Evolutionary conservation across 2,888 invertebrate species (phyloP), one percentile per base, ranked within the genome.

Genomic region (Dasysyrphus tricinctus): DNA sequence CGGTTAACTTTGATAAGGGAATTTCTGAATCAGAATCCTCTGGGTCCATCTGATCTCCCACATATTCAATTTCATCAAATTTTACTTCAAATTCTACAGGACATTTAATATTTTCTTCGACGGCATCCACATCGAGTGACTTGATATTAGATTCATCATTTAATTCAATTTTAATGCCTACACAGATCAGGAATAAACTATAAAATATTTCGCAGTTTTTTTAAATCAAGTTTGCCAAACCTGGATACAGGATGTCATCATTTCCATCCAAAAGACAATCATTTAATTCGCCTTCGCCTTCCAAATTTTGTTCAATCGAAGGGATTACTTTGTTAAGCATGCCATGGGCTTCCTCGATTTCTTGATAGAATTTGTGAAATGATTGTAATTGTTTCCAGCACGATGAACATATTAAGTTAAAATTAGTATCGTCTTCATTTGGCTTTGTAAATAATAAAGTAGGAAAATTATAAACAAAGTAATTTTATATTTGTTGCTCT

Each of bases 331-430:
- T 8, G 8, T 39, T 24, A 14, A 61, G 12, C 24, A 29, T 54
- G 19, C 16, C 63, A 24, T 91, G 89, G 5, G 90, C 81, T 1
- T 86, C 78, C 44, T 90, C 88, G 1, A 91, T 88, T 9, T 77
- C 88, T 5, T 74, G 29, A 49, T 91, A 91, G 80, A 90, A 91
- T 14, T 85, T 88, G 79, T 91, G 90, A 73, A 91, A 91, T 39
- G 88, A 82, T 44, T 88, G 61, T 11, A 90, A 54, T 49, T 89
- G 83, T 6, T 85, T 72, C 91, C 91, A 91, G 69, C 91, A 91
- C 7, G 14, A 70, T 54, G 63, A 88, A 88, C 86, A 91, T 86
- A 88, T 89, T 80, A 67, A 6, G 24, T 34, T 51, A 16, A 12
- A 16, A 12, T 69, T 39, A 3, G 32, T 44, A 47, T 49, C 29